Evolutionary conservation across 2,797 vertebrate species (phyloP).

Genomic region (Pangasius larnaudii): DNA sequence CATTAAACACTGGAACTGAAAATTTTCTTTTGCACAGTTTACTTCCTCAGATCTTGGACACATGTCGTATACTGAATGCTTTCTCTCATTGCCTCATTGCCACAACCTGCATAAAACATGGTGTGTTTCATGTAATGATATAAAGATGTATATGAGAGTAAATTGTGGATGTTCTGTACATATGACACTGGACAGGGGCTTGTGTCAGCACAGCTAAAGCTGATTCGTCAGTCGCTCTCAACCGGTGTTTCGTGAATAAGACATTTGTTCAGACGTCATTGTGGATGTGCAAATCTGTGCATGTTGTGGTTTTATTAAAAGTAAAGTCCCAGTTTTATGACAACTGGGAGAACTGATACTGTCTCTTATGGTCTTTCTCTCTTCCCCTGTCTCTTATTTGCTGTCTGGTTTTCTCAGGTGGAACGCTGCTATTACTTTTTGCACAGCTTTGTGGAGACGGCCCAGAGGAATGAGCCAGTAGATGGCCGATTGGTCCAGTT

Average conservation of each 20-base stretch:
- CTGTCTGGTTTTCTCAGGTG: constrained; percentile 72
- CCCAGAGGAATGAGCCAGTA: constrained; percentile 88
- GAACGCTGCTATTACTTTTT: constrained; percentile 96
- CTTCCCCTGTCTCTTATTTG: not conserved
- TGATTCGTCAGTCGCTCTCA: not conserved
- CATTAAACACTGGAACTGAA: not conserved
- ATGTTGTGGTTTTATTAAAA: constrained; percentile 44
- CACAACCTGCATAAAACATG: not conserved
- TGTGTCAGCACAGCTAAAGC: not conserved
- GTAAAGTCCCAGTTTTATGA: not conserved
- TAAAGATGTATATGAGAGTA: not conserved
- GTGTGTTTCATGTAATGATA: not conserved
- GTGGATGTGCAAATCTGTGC: constrained; percentile 9
- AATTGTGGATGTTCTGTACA: not conserved
- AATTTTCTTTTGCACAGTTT: not conserved
- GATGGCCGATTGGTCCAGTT: constrained; percentile 93
- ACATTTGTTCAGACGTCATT: constrained; percentile 40
- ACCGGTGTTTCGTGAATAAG: not conserved
- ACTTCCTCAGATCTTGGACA: not conserved
- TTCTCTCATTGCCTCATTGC: not conserved
- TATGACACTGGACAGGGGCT: not conserved
- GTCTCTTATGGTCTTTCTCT: constrained; percentile 31
- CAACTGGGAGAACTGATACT: too few species aligned
- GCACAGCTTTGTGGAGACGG: constrained; percentile 91
- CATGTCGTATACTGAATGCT: not conserved